These are phyloP conservation scores for Calliopum simillimum DNA, from an alignment of 2,888 invertebrate species.

Conservation along the genomic window DNA sequence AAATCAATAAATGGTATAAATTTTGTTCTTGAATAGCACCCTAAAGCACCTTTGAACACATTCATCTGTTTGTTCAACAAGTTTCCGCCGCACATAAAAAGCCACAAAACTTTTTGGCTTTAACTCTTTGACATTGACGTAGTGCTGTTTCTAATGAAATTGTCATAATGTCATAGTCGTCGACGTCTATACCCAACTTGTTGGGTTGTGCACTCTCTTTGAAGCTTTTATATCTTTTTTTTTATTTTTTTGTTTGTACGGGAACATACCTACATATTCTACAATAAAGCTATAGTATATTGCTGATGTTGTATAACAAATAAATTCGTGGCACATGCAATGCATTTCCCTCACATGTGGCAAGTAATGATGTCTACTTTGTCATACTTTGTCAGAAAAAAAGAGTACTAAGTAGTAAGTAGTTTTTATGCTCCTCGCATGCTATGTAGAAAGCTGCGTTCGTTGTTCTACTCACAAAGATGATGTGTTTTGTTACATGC, in stretches of 20 bases:
- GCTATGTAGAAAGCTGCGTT: too few species aligned
- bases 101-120: slow-evolving; percentile 44
- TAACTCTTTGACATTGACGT: slow-evolving; percentile 59
- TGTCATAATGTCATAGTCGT: slow-evolving; percentile 54
- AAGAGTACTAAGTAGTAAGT: too few species aligned
- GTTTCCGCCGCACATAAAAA: slow-evolving; percentile 28
- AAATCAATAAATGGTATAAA: neutral
- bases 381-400: slow-evolving; percentile 13
- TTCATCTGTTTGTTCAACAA: slow-evolving; percentile 23
- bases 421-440: too few species aligned
- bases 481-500: too few species aligned
- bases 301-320: slow-evolving; percentile 15
- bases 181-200: neutral
- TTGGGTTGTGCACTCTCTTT: neutral
- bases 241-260: too few species aligned
- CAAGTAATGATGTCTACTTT: slow-evolving; percentile 33
- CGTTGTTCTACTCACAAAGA: too few species aligned
- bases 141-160: slow-evolving; percentile 64
- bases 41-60: neutral
- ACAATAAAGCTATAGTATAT: neutral
- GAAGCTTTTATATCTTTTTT: neutral
- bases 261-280: too few species aligned
- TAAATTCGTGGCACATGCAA: slow-evolving; percentile 24
- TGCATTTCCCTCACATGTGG: slow-evolving; percentile 24
- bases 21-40: neutral